phyloP scores from a whole-genome alignment of 2,888 invertebrate genomes.

The Dioctria rufipes region DNA sequence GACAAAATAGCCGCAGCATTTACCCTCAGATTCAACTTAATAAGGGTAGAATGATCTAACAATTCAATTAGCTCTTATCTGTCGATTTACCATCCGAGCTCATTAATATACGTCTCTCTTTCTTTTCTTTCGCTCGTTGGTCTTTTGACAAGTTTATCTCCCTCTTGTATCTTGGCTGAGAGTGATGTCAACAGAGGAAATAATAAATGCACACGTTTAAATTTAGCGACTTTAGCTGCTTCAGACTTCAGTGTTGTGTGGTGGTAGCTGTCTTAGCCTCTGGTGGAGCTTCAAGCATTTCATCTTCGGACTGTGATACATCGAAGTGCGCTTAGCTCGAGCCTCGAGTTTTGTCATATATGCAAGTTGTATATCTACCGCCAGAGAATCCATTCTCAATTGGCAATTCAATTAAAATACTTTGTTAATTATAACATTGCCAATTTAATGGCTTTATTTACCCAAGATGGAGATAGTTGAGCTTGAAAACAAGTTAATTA shows the following conservation, averaged over 20 bases:
- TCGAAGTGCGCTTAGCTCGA: constrained; percentile 35
- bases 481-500: constrained; percentile 38
- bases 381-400: constrained; percentile 53
- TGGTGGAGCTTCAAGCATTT: constrained; percentile 22
- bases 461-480: constrained; percentile 36
- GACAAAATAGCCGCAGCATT: not conserved
- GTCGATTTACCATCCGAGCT: constrained; percentile 62
- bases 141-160: constrained; percentile 63
- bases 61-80: constrained; percentile 64
- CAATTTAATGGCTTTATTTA: constrained; percentile 61
- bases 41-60: constrained; percentile 62
- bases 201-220: constrained; percentile 63
- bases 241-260: not conserved
- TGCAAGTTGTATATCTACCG: constrained; percentile 29
- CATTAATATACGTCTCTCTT: constrained; percentile 62
- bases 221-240: constrained; percentile 50
- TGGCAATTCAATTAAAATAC: constrained; percentile 62
- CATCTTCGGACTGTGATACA: constrained; percentile 33
- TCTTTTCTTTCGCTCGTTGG: constrained; percentile 49
- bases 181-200: constrained; percentile 63
- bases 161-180: constrained; percentile 61
- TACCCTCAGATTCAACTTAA: constrained; percentile 36
- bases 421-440: constrained; percentile 62
- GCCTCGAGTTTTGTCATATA: constrained; percentile 55
- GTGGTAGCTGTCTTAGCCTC: constrained; percentile 21